Evolutionary conservation across 2,888 invertebrate genomes (phyloP).

Genomic region (Cryptophagus acutangulus): DNA sequence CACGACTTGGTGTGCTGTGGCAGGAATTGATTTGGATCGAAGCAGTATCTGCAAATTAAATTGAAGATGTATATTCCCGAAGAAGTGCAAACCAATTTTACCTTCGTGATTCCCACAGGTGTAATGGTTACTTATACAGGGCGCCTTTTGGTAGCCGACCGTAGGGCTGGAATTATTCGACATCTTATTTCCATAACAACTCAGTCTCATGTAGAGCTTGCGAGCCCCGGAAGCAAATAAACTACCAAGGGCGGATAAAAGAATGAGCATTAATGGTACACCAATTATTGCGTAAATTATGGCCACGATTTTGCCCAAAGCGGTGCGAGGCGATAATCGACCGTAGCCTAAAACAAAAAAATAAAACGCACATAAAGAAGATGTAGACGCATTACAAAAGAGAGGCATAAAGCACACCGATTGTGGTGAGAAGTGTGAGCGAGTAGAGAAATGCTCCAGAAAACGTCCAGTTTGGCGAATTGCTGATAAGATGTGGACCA

Average conservation of each 20-base stretch:
- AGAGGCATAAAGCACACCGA: constrained; percentile 72
- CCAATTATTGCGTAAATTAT: constrained; percentile 84
- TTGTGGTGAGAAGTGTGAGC: constrained; percentile 82
- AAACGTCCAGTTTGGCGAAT: constrained; percentile 69
- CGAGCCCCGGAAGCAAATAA: constrained; percentile 73
- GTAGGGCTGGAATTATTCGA: constrained; percentile 28
- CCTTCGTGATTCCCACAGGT: constrained; percentile 38
- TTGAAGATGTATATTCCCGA: not conserved
- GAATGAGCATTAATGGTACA: constrained; percentile 80
- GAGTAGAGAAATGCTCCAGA: constrained; percentile 80
- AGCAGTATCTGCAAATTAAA: constrained; percentile 31
- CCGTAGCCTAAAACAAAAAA: constrained; percentile 65
- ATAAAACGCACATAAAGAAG: constrained; percentile 5
- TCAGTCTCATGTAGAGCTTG: constrained; percentile 57
- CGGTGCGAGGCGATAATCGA: constrained; percentile 77
- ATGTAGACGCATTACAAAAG: too few species aligned
- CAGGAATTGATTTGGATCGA: constrained; percentile 39
- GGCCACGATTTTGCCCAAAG: constrained; percentile 76
- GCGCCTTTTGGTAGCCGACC: constrained; percentile 53
- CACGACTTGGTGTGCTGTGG: too few species aligned
- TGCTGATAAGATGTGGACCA: constrained; percentile 25
- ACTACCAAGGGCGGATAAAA: constrained; percentile 78
- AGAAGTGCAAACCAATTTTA: too few species aligned
- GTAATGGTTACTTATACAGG: constrained; percentile 50
- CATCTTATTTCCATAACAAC: constrained; percentile 39